Evolutionary conservation across 2,113 vertebrate genomes (phyloP).

Genomic region (Lucifuga dentata): DNA sequence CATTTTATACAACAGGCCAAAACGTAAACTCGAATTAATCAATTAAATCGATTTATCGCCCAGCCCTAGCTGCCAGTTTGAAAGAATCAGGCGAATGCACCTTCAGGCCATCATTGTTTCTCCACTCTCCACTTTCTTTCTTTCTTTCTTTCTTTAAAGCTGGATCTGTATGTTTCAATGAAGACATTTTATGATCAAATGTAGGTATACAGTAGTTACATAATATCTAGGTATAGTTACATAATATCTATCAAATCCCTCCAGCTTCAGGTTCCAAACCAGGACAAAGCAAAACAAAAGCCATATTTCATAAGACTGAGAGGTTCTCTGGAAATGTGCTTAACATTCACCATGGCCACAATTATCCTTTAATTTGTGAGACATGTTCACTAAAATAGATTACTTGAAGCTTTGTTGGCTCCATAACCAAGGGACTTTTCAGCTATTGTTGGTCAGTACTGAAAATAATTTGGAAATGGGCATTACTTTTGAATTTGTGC

Average conservation of each 20-base stretch:
- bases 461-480: constrained; percentile 15
- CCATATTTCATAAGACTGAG: background rate
- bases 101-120: too few species aligned
- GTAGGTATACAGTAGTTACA: too few species aligned
- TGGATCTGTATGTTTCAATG: too few species aligned
- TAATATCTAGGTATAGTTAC: too few species aligned
- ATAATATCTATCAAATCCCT: background rate
- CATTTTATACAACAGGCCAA: too few species aligned
- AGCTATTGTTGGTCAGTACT: background rate
- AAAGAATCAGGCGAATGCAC: too few species aligned
- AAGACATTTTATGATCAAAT: too few species aligned
- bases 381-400: constrained; percentile 35
- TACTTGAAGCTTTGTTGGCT: constrained; percentile 23
- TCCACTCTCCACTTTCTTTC: too few species aligned
- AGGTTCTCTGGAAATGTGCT: constrained; percentile 14
- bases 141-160: too few species aligned
- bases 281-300: constrained; percentile 2
- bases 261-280: background rate
- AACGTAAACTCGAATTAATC: too few species aligned
- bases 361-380: constrained; percentile 31
- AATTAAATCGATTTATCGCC: too few species aligned
- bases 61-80: too few species aligned
- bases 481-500: constrained; percentile 15
- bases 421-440: constrained; percentile 12
- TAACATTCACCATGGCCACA: background rate